Percentiles rank a stretch among this genome's conserved stretches.
Conservation (phyloP, 53 echinoderm and acorn worm species). For the Patiria pectinifera region DNA sequence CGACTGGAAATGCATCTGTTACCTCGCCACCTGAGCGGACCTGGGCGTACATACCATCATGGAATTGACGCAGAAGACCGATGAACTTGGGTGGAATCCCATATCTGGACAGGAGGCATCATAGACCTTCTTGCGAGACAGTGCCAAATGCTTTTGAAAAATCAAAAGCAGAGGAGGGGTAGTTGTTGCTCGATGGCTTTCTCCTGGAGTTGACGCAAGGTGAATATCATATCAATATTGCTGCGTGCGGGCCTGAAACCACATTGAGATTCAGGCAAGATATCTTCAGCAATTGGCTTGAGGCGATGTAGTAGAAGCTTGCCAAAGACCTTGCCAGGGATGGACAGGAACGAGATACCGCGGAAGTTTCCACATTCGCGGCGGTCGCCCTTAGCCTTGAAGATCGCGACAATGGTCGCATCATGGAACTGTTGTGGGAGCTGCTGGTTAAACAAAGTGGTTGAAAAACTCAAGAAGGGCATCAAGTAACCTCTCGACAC, state of each 20-base stretch:
- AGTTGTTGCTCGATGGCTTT: slow-evolving; percentile 41
- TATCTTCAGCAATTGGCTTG: neutral
- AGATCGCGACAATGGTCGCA: neutral
- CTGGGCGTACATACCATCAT: neutral
- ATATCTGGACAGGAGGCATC: slow-evolving; percentile 39
- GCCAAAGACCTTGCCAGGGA: slow-evolving; percentile 33
- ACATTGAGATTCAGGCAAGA: slow-evolving; percentile 50
- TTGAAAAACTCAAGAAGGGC: neutral
- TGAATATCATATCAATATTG: slow-evolving; percentile 37
- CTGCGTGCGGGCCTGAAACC: slow-evolving; percentile 36
- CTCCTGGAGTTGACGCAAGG: slow-evolving; percentile 42
- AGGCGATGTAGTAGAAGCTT: slow-evolving; percentile 30
- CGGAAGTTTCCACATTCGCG: slow-evolving; percentile 19
- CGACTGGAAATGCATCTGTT: neutral
- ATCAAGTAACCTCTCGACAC: neutral
- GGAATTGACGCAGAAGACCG: neutral
- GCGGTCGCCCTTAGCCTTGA: neutral
- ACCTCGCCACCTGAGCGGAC: neutral
- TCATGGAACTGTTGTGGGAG: neutral
- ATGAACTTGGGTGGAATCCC: slow-evolving; percentile 1
- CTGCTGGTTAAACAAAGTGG: neutral
- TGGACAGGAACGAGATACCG: slow-evolving; percentile 24
- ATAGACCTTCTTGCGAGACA: slow-evolving; percentile 55
- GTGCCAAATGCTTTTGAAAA: slow-evolving; percentile 62
- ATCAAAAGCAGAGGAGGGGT: slow-evolving; percentile 50